Evolutionary conservation across 2,888 invertebrate genomes (phyloP).

Genomic region (Seira ritae): DNA sequence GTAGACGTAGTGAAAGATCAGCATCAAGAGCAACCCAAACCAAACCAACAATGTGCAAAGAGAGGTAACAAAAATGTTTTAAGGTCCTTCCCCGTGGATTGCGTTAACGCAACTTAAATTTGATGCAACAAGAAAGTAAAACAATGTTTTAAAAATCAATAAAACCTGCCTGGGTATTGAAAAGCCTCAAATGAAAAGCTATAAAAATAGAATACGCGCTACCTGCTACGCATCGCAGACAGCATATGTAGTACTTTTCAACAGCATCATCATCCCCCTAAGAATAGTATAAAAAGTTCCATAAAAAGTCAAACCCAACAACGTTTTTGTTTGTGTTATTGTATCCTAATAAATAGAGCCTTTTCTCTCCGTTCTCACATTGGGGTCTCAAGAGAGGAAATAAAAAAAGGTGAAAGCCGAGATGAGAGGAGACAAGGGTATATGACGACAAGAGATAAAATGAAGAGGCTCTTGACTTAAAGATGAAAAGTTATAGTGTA

Average conservation of each 20-base stretch:
- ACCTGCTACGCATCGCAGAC: neutral
- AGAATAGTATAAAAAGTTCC: neutral
- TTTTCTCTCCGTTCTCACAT: neutral
- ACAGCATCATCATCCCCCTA: neutral
- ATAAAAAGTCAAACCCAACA: neutral
- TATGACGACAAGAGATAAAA: constrained; percentile 7
- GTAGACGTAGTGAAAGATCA: neutral
- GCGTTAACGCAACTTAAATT: neutral
- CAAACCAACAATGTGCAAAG: too few relatives aligned
- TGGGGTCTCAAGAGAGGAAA: constrained; percentile 35
- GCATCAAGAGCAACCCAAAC: too few relatives aligned
- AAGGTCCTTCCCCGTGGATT: too few relatives aligned
- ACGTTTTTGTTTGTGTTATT: neutral
- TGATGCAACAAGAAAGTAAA: neutral
- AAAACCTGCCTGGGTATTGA: neutral
- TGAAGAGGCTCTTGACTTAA: constrained; percentile 47
- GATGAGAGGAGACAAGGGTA: constrained; percentile 11
- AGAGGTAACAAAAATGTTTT: too few relatives aligned
- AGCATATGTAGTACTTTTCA: neutral
- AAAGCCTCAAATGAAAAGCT: neutral
- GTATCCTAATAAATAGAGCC: neutral
- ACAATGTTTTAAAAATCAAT: neutral
- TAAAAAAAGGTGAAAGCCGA: constrained; percentile 43
- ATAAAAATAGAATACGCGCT: neutral
- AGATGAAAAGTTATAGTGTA: constrained; percentile 49